Evolutionary conservation across 2,113 vertebrate genomes (phyloP).

Genomic region (Hypomesus transpacificus): DNA sequence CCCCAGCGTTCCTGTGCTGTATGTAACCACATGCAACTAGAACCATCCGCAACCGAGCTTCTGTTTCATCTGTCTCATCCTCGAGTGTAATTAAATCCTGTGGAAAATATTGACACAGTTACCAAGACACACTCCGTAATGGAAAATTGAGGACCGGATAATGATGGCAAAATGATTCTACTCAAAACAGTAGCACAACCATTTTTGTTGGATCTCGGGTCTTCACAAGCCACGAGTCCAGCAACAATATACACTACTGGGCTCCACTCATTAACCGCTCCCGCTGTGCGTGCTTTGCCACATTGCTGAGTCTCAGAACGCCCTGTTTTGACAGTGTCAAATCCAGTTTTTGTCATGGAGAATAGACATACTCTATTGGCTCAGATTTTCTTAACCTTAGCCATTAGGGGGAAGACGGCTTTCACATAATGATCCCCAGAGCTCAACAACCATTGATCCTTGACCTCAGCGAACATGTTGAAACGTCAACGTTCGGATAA

Average conservation of each 20-base stretch:
- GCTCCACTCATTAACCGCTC: neutral
- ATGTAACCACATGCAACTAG: neutral
- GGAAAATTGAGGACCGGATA: neutral
- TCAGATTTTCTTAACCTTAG: no score
- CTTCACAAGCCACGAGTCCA: neutral
- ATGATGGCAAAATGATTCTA: neutral
- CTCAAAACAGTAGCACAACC: slow-evolving; percentile 24
- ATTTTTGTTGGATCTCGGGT: slow-evolving; percentile 13
- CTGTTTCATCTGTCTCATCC: no score
- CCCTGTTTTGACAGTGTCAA: no score
- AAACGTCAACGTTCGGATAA: neutral
- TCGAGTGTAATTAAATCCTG: no score
- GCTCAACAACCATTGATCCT: neutral
- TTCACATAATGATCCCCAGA: no score
- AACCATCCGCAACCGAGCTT: neutral
- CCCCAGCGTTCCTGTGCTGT: neutral
- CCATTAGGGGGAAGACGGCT: no score
- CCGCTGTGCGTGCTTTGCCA: neutral
- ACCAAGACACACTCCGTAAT: neutral
- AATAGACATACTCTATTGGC: no score
- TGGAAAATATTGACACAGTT: no score
- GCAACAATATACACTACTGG: neutral
- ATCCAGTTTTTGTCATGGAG: no score
- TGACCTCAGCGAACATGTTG: neutral
- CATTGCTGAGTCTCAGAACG: no score